Evolutionary conservation across 2,797 vertebrate genomes (phyloP).

Genomic region (Acanthopagrus latus): DNA sequence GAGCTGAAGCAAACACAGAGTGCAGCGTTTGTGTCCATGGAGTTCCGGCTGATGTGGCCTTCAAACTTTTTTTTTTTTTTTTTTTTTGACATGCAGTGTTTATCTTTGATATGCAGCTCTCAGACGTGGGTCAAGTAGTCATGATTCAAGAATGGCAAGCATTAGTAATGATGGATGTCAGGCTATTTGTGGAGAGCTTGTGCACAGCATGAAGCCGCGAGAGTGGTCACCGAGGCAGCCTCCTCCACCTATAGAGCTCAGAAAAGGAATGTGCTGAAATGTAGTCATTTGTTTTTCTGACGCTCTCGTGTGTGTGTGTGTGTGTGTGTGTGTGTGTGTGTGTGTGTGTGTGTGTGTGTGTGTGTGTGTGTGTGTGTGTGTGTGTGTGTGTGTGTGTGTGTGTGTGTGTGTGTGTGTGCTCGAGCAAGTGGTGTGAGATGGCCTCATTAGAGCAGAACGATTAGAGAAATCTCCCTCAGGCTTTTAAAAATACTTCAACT

Average conservation of each 20-base stretch:
- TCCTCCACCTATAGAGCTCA: constrained; percentile 18
- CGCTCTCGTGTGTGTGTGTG: background rate
- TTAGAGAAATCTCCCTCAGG: background rate
- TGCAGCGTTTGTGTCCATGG: background rate
- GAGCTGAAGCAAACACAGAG: background rate
- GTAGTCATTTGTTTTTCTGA: constrained; percentile 36
- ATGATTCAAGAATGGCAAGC: constrained; percentile 2
- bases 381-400: too few species aligned
- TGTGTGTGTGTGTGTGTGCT: too few species aligned
- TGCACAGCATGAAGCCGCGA: constrained; percentile 1
- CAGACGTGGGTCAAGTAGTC: background rate
- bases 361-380: too few species aligned
- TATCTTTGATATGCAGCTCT: background rate
- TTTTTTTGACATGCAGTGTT: background rate
- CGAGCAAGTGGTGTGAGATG: background rate
- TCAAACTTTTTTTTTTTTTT: background rate
- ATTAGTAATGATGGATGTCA: constrained; percentile 1
- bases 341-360: too few species aligned
- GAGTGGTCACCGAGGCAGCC: constrained; percentile 14
- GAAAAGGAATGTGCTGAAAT: constrained; percentile 61
- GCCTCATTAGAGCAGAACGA: background rate
- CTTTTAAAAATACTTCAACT: background rate
- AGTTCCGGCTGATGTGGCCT: background rate
- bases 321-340: too few species aligned
- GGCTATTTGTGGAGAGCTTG: background rate